Evolutionary conservation across 1,140 invertebrate genomes (phyloP).

Genomic region (Dendroctonus ponderosae): DNA sequence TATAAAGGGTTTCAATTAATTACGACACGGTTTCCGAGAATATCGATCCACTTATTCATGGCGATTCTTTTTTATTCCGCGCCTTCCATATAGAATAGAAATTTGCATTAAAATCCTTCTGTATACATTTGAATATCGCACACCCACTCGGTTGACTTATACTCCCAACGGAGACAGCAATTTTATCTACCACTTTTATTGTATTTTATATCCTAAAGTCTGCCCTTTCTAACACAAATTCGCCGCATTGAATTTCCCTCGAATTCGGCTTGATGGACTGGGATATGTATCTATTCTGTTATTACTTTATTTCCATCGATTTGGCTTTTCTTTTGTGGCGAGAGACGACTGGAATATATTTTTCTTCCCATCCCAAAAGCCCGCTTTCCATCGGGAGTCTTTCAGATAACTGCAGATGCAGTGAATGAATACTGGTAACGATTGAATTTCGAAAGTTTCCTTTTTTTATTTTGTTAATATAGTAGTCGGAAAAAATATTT

Average conservation of each 20-base stretch:
- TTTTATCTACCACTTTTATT: constrained; percentile 24
- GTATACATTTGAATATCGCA: constrained; percentile 17
- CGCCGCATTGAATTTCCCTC: constrained; percentile 37
- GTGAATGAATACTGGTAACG: not conserved
- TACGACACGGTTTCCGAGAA: too few species aligned
- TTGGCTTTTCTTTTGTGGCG: constrained; percentile 37
- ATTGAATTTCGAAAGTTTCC: too few species aligned
- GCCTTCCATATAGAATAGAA: too few species aligned
- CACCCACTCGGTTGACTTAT: constrained; percentile 3
- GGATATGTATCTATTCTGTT: constrained; percentile 43
- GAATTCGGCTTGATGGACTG: constrained; percentile 37
- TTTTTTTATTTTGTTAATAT: too few species aligned
- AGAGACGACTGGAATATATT: constrained; percentile 33
- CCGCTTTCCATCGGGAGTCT: constrained; percentile 16
- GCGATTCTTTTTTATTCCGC: too few species aligned
- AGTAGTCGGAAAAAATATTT: too few species aligned
- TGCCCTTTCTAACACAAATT: constrained; percentile 26
- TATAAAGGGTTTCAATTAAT: too few species aligned
- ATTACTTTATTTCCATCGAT: constrained; percentile 47
- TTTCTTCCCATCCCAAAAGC: constrained; percentile 16
- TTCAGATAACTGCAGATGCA: constrained; percentile 18
- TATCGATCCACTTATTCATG: too few species aligned
- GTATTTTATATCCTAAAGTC: constrained; percentile 21
- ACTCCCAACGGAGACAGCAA: constrained; percentile 8
- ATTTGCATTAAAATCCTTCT: constrained; percentile 8